A percentile compares a stretch with the other conserved stretches of the same genome.
These are phyloP conservation scores for Crypturellus tataupa DNA, from an alignment of 2,797 vertebrate species.

Conservation along the genomic window DNA sequence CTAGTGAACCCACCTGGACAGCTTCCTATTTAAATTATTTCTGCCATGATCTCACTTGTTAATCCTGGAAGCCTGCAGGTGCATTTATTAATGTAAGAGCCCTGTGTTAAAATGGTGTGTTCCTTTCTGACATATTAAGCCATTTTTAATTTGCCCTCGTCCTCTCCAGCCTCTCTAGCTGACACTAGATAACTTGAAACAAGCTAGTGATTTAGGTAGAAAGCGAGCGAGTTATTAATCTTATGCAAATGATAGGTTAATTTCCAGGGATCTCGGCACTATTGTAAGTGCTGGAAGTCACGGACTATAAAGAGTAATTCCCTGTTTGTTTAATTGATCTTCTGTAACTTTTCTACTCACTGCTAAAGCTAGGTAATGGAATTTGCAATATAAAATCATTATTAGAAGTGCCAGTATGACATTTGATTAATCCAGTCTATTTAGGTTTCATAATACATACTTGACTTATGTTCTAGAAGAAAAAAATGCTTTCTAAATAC, in stretches of 20 bases:
- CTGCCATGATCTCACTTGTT: slow-evolving; percentile 38
- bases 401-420: slow-evolving; percentile 73
- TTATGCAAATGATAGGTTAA: slow-evolving; percentile 59
- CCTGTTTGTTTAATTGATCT: slow-evolving; percentile 75
- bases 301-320: slow-evolving; percentile 60
- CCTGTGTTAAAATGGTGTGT: slow-evolving; percentile 29
- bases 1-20: background rate
- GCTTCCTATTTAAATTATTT: background rate
- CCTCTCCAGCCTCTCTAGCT: slow-evolving; percentile 47
- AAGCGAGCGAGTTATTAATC: slow-evolving; percentile 46
- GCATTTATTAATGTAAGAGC: slow-evolving; percentile 47
- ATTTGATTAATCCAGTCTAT: slow-evolving; percentile 76
- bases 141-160: slow-evolving; percentile 76
- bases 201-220: slow-evolving; percentile 37
- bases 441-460: slow-evolving; percentile 68
- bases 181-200: slow-evolving; percentile 61
- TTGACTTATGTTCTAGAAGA: slow-evolving; percentile 57
- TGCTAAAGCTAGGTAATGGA: slow-evolving; percentile 67
- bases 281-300: slow-evolving; percentile 46
- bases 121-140: slow-evolving; percentile 74
- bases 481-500: slow-evolving; percentile 32
- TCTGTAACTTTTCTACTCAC: slow-evolving; percentile 65
- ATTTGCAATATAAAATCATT: slow-evolving; percentile 59
- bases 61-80: slow-evolving; percentile 62
- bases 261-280: slow-evolving; percentile 45